Evolutionary conservation across 2,113 vertebrate genomes (phyloP).

Genomic region (Dromas ardeola): DNA sequence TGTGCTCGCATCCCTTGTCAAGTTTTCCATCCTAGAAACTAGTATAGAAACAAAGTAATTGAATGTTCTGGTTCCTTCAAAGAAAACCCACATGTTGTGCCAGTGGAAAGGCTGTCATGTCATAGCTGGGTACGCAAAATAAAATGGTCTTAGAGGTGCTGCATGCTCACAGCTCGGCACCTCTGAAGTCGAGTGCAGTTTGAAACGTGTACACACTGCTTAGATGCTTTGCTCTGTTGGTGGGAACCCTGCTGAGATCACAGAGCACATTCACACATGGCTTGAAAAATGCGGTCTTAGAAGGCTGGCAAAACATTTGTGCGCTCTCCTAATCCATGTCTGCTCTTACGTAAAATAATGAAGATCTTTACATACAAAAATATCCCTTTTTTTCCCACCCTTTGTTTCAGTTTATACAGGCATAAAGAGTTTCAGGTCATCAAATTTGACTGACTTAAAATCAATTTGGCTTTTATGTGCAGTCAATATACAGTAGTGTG

Average conservation of each 20-base stretch:
- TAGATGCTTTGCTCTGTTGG: not conserved
- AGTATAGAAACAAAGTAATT: not conserved
- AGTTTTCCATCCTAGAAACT: not conserved
- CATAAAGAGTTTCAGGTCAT: not conserved
- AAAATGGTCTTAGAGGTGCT: not conserved
- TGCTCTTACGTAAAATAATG: not conserved
- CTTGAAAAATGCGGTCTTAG: not conserved
- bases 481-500: not conserved
- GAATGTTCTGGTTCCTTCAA: not conserved
- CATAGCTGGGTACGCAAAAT: not conserved
- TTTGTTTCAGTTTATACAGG: not conserved
- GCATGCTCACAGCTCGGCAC: not conserved
- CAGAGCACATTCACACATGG: not conserved
- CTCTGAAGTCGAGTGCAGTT: not conserved
- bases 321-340: not conserved
- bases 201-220: not conserved
- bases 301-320: not conserved
- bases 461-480: not conserved
- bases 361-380: not conserved
- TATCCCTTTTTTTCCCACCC: not conserved
- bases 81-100: not conserved
- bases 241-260: not conserved
- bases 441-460: not conserved
- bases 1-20: rapidly evolving
- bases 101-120: not conserved